These are phyloP conservation scores for Engraulis encrasicolus DNA, from an alignment of 2,113 vertebrate genomes.

Conservation along the genomic window DNA sequence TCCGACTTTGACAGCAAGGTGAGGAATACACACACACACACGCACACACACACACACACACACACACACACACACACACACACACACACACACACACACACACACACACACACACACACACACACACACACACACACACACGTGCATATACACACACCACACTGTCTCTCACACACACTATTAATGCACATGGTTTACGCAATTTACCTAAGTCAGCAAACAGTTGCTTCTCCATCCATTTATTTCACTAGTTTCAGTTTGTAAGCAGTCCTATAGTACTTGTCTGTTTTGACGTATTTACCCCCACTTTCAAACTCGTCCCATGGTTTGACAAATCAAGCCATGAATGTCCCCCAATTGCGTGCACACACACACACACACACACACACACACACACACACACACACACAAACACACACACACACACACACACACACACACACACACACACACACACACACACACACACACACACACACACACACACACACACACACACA, in stretches of 20 bases:
- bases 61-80: neutral
- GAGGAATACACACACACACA: conserved; percentile 35
- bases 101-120: neutral
- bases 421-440: neutral
- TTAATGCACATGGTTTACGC: too few relatives aligned
- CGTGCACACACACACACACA: conserved; percentile 24
- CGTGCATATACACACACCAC: neutral
- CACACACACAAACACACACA: too few relatives aligned
- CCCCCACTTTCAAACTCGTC: neutral
- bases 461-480: neutral
- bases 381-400: neutral
- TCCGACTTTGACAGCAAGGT: conserved; percentile 99
- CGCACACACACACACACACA: conserved; percentile 12
- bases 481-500: conserved; percentile 23
- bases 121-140: neutral
- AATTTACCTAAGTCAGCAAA: too few relatives aligned
- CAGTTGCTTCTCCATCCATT: too few relatives aligned
- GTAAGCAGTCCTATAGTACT: too few relatives aligned
- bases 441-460: conserved; percentile 17
- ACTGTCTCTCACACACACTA: too few relatives aligned
- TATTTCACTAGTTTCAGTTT: too few relatives aligned
- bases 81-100: conserved; percentile 18
- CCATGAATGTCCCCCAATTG: neutral
- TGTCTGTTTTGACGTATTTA: neutral
- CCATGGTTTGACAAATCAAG: neutral